These are phyloP conservation scores for Parnassius orleans DNA, from an alignment of 2,888 invertebrate genomes.

Conservation along the genomic window DNA sequence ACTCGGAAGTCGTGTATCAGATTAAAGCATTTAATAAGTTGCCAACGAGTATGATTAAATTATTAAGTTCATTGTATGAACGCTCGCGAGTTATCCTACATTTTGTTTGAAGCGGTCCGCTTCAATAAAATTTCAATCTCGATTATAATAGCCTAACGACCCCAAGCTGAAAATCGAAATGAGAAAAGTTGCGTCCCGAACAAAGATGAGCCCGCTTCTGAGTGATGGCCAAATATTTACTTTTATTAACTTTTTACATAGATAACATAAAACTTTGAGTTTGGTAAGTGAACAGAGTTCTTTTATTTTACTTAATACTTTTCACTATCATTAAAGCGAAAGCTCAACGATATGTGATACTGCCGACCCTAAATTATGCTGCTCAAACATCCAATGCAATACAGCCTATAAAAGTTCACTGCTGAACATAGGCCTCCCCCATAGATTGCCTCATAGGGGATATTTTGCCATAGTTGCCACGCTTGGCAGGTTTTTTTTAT, in stretches of 20 bases:
- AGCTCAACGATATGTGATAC: too few relatives aligned
- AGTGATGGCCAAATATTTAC: slow-evolving; percentile 24
- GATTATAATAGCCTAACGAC: slow-evolving; percentile 23
- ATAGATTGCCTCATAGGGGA: too few relatives aligned
- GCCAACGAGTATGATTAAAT: background rate
- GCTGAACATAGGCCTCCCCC: too few relatives aligned
- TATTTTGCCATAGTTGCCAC: too few relatives aligned
- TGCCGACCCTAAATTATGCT: too few relatives aligned
- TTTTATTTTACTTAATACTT: slow-evolving; percentile 2
- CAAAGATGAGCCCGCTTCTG: slow-evolving; percentile 21
- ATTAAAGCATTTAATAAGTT: background rate
- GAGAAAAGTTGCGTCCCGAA: slow-evolving; percentile 26
- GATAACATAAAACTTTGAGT: slow-evolving; percentile 10
- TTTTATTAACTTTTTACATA: slow-evolving; percentile 20
- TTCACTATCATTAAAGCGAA: too few relatives aligned
- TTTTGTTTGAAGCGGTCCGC: slow-evolving; percentile 10
- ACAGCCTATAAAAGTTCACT: too few relatives aligned
- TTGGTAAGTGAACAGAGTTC: slow-evolving; percentile 8
- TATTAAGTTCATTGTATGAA: background rate
- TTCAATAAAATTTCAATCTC: slow-evolving; percentile 22
- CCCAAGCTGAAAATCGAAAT: slow-evolving; percentile 23
- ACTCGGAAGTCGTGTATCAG: background rate
- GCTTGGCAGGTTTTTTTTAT: too few relatives aligned
- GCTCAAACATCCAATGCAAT: too few relatives aligned
- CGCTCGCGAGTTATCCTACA: background rate